phyloP scores from a whole-genome alignment of 2,797 vertebrate species.

The Oryzias dopingdopingensis region DNA sequence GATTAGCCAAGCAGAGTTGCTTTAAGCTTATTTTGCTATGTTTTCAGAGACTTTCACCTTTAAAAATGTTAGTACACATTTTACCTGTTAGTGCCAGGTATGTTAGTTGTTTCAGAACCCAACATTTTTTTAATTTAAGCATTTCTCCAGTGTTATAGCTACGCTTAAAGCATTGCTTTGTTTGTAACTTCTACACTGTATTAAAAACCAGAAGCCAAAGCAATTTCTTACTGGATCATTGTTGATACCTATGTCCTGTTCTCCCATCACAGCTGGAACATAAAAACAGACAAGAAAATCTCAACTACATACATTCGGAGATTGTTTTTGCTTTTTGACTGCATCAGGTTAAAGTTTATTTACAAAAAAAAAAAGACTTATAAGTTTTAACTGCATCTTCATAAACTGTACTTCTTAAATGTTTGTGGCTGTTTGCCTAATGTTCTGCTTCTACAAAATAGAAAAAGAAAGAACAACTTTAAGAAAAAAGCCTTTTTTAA shows the following conservation, averaged over 20 bases:
- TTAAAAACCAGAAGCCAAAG: conserved; percentile 64
- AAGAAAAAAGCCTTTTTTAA: conserved; percentile 62
- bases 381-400: no score
- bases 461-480: not conserved
- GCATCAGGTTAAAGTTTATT: conserved; percentile 43
- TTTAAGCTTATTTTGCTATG: conserved; percentile 51
- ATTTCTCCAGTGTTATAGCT: conserved; percentile 46
- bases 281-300: conserved; percentile 5
- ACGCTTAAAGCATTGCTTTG: conserved; percentile 34
- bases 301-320: not conserved
- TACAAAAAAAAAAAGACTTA: conserved; percentile 8
- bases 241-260: conserved; percentile 30
- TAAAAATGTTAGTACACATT: conserved; percentile 64
- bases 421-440: conserved; percentile 65
- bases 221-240: conserved; percentile 54
- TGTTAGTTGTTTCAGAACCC: conserved; percentile 54
- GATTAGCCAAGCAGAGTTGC: conserved; percentile 56
- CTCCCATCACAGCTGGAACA: conserved; percentile 26
- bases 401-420: conserved; percentile 35
- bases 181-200: conserved; percentile 56
- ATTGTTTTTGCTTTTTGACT: conserved; percentile 29
- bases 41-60: conserved; percentile 73
- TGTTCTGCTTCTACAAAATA: conserved; percentile 68
- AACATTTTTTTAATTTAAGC: conserved; percentile 52
- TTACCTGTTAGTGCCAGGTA: conserved; percentile 47